Evolutionary conservation across 2,888 invertebrate genomes (phyloP).

Genomic region (Pseudococcus jackbeardsleyi): DNA sequence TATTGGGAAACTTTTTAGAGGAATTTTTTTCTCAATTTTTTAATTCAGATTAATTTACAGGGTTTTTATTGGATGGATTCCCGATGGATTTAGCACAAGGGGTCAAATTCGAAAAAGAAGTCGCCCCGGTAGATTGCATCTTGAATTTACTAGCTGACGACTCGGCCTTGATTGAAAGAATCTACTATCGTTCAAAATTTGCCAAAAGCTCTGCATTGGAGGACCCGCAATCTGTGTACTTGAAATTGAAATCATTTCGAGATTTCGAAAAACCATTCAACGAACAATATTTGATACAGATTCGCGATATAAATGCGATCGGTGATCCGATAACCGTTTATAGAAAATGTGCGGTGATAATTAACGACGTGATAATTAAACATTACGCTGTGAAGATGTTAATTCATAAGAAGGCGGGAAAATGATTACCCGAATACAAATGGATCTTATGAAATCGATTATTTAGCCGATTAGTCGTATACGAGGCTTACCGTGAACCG

Average conservation of each 20-base stretch:
- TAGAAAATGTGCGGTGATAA: slow-evolving; percentile 4
- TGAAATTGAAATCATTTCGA: slow-evolving; percentile 21
- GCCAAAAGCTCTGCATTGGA: background rate
- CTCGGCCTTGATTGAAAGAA: background rate
- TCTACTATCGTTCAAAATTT: slow-evolving; percentile 25
- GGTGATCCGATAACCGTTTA: background rate
- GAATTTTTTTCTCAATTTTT: too few species aligned
- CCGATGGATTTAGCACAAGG: background rate
- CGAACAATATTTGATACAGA: background rate
- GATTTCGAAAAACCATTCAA: slow-evolving; percentile 6
- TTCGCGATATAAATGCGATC: slow-evolving; percentile 12
- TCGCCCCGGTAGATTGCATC: slow-evolving; percentile 18
- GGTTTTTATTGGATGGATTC: slow-evolving; percentile 53
- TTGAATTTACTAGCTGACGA: slow-evolving; percentile 11
- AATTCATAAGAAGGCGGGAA: background rate
- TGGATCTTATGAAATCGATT: slow-evolving; percentile 8
- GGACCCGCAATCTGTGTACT: background rate
- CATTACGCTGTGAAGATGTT: slow-evolving; percentile 30
- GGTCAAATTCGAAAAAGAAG: slow-evolving; percentile 19
- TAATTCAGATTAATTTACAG: background rate
- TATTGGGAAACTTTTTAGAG: too few species aligned
- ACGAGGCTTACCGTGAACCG: slow-evolving; percentile 83
- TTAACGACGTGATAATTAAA: slow-evolving; percentile 51
- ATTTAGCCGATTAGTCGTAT: background rate
- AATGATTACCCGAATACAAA: background rate